Base-by-base conservation (phyloP, 2,888 invertebrate species). In the Platycnemis pennipes region DNA sequence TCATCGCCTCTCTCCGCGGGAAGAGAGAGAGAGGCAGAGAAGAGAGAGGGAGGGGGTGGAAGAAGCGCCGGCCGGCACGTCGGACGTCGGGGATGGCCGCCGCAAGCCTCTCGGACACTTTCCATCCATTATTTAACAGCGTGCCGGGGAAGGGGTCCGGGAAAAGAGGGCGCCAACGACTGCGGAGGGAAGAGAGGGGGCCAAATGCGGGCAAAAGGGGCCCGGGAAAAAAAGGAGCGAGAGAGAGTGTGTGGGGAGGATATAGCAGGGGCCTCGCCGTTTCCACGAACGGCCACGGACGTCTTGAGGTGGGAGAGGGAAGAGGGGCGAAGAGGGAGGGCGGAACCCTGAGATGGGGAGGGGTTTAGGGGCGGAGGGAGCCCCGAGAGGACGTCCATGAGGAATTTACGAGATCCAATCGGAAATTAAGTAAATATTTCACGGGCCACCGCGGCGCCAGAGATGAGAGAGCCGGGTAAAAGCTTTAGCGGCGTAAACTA, bases 71-170 rank as follows among this genome's bases (percentile, higher is more conserved):
- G 31, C 31, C 31, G 77, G 77, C 31, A 11, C 13, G 49, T 19
- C 11, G 13, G 49, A 16, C 49, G 49, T 49, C 49, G 31, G 77
- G 77, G 26, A 31, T 13, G 77, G 13, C 31, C 31, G 31, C 3
- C 31, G 63, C 19, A n/a, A 31, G 56, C 89, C 53, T 89, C 56
- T 91, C 91, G 91, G 91, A 91, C 91, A 91, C 69, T 69, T 91
- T 56, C 63, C 91, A 91, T 91, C 91, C 69, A 91, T 91, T 91
- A 91, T 91, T 91, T 91, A 91, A 91, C 91, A 56, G 44, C 42
- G 37, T 37, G 89, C 42, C 31, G 31, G n/a, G n/a, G 45, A n/a
- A 31, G 31, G n/a, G 8, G 44, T 4, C 53, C 77, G 77, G 37
- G 37, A 37, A 13, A 77, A 2, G 31, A 13, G 31, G 16, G 63